Evolutionary conservation across 2,888 invertebrate species (phyloP).

Genomic region (Nasonia oneida): DNA sequence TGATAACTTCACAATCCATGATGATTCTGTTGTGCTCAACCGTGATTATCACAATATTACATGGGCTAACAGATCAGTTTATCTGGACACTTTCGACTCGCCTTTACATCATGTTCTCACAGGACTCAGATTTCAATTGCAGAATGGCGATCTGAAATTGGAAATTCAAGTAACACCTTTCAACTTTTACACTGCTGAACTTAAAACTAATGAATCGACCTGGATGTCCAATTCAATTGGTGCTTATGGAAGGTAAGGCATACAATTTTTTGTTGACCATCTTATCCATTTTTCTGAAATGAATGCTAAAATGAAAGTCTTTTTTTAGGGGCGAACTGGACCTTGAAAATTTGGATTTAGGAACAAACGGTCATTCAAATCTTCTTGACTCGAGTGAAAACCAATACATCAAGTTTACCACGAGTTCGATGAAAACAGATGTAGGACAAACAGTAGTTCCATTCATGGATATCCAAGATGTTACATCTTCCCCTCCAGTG

Average conservation of each 20-base stretch:
- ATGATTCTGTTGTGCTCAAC: neutral
- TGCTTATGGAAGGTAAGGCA: slow-evolving; percentile 2
- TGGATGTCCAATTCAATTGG: neutral
- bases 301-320: neutral
- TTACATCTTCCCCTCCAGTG: neutral
- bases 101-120: neutral
- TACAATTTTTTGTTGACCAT: neutral
- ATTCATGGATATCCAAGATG: slow-evolving; percentile 15
- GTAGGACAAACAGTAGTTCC: slow-evolving; percentile 40
- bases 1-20: slow-evolving; percentile 76
- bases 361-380: neutral
- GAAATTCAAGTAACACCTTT: slow-evolving; percentile 35
- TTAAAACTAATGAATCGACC: neutral
- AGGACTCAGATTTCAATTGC: slow-evolving; percentile 18
- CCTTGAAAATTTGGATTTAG: neutral
- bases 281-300: neutral
- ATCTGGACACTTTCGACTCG: slow-evolving; percentile 23
- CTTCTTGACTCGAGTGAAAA: neutral
- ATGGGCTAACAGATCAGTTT: neutral
- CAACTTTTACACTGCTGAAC: slow-evolving; percentile 17
- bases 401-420: slow-evolving; percentile 26
- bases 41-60: neutral
- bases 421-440: neutral
- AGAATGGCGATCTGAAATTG: neutral
- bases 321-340: slow-evolving; percentile 13